Evolutionary conservation across 2,113 vertebrate species (phyloP), one percentile per base, ranked within the genome.

Genomic region (Arenaria interpres): DNA sequence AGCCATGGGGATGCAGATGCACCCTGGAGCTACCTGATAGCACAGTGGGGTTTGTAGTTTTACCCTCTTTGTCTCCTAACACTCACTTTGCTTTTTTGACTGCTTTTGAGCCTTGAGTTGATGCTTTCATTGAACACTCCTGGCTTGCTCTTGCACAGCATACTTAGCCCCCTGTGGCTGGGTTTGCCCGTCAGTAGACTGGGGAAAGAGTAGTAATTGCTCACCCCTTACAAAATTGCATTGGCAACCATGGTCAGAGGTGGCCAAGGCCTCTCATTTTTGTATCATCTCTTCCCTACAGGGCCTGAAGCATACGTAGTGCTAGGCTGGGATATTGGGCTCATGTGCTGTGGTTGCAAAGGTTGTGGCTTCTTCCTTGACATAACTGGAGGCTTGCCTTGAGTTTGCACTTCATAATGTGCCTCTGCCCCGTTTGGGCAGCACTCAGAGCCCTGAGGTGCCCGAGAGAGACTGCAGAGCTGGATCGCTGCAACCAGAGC

Each of bases 121-220:
- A 11, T 50, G 71, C 57, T 85, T 79, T 79, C 39, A 19, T 27
- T 72, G 57, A 50, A 24, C 8, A 1, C 43, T 85, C 46, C 43
- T 56, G 82, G 56, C 43, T 85, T 60, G 71, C 48, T 75, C 22
- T 51, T 39, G 51, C 57, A 12, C 45, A 25, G 50, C 28, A 20
- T 33, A 7, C 35, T 33, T n/a, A 43, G 56, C 5, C 17, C 14
- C 12, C 0, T 2, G 0, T 67, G 82, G 24, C 35, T 83, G 3
- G 3, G 76, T 68, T 90, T 85, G 43, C 45, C 57, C 1, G 0
- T 28, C 25, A 11, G 69, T 4, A 54, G 54, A 9, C 15, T 2
- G 17, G 24, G 25, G 39, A 79, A 33, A 32, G 25, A 28, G 30
- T 11, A 30, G 28, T 43, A 53, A 32, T 3, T 32, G 27, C 22